phyloP scores from a whole-genome alignment of 2,888 invertebrate genomes.

The Zaprionus bogoriensis region DNA sequence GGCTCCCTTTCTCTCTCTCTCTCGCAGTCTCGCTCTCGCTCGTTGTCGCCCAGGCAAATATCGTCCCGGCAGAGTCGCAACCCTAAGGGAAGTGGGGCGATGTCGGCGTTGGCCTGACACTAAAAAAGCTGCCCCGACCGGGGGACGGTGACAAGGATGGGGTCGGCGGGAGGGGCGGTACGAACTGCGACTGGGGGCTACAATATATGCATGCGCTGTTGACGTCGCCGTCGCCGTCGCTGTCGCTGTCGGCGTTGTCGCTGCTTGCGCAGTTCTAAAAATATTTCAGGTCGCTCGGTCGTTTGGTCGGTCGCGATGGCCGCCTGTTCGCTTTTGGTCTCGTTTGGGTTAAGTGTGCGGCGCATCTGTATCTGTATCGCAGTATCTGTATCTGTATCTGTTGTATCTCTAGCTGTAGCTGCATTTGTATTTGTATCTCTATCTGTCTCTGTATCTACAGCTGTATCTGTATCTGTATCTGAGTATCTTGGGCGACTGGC shows the following conservation, averaged over 20 bases:
- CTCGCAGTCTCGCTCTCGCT: not conserved
- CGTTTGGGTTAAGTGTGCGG: constrained; percentile 78
- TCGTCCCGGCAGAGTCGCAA: constrained; percentile 38
- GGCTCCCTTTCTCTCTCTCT: not conserved
- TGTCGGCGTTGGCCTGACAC: constrained; percentile 26
- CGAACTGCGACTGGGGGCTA: constrained; percentile 12
- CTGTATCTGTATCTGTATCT: constrained; percentile 15
- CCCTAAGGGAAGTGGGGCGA: constrained; percentile 20
- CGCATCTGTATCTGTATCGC: constrained; percentile 56
- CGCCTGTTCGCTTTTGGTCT: constrained; percentile 74
- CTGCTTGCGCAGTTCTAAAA: constrained; percentile 68
- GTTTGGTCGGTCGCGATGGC: constrained; percentile 63
- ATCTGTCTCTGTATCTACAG: constrained; percentile 24
- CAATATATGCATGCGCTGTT: constrained; percentile 67
- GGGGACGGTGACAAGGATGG: not conserved
- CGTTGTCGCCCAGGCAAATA: constrained; percentile 30
- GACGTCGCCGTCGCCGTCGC: constrained; percentile 8
- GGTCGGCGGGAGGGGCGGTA: not conserved
- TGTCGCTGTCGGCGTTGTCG: constrained; percentile 31
- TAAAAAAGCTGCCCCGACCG: constrained; percentile 38
- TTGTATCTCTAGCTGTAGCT: constrained; percentile 14
- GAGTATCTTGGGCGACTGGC: constrained; percentile 23
- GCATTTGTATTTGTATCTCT: constrained; percentile 29
- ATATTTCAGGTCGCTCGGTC: constrained; percentile 76
- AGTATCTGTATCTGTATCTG: constrained; percentile 26